Base-by-base conservation (phyloP, 2,113 vertebrate species). In the Chaetura pelagica region DNA sequence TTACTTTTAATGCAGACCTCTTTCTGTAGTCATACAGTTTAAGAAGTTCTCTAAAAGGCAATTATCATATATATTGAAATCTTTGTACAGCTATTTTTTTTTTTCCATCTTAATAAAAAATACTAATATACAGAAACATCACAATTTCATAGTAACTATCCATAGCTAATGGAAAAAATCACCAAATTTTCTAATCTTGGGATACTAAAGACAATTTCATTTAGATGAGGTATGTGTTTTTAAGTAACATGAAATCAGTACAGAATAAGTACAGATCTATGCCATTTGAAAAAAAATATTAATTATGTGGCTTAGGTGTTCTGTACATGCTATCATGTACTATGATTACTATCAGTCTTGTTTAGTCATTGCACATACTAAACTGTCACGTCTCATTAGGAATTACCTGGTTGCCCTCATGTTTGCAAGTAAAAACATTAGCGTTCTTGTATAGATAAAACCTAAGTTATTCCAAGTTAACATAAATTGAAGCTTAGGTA, bases 351-450 rank as follows among this genome's bases (percentile, higher is more conserved):
- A 58, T 94, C 92, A 84, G 52, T 68, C 74, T 79, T 75, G 26
- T 91, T 87, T 66, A 71, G 69, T 84, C 57, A 57, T 77, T 82
- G 35, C 51, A 76, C 35, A 67, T 84, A 80, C 40, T 92, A 34
- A 93, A 69, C 54, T 93, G 83, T 92, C 72, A 74, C 81, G 73
- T 96, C 52, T 77, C 58, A 42, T 69, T 89, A 78, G 59, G 64
- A 94, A 84, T 92, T 93, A 81, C 48, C 20, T 90, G 94, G 57
- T 94, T 90, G 48, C 69, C 38, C 59, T 84, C 22, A 2, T 86
- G 76, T 90, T 90, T 95, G 51, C 72, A 93, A 81, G 71, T 66
- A 75, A 59, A 82, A 93, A 59, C 77, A 86, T 77, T 78, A 34
- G 55, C 84, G 63, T 87, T 91, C 64, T 78, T 78, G 52, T 89